A percentile compares a stretch with the other conserved stretches of the same genome.
Evolutionary conservation across 2,113 vertebrate genomes (phyloP).

Genomic region (Scomber colias): DNA sequence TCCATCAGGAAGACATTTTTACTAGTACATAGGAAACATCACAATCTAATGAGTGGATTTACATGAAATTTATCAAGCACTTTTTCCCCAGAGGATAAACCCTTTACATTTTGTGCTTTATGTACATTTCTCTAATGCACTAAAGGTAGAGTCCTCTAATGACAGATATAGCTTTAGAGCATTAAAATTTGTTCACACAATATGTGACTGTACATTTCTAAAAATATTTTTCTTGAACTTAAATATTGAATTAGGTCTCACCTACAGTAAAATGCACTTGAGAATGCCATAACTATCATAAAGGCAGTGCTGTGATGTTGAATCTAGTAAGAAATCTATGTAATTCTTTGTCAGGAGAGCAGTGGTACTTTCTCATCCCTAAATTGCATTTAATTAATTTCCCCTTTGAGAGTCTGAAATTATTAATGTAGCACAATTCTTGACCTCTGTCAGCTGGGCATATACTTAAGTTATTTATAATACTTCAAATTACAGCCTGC

Average conservation of each 20-base stretch:
- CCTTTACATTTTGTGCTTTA: background rate
- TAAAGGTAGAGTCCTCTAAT: no score
- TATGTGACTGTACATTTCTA: background rate
- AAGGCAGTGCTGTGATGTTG: background rate
- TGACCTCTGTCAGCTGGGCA: conserved; percentile 11
- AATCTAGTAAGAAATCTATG: conserved; percentile 7
- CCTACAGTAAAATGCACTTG: no score
- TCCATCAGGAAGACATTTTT: no score
- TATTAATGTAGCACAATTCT: conserved; percentile 22
- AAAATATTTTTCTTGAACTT: background rate
- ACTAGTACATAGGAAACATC: no score
- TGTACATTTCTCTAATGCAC: background rate
- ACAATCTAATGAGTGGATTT: background rate
- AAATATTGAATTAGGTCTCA: no score
- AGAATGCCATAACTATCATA: background rate
- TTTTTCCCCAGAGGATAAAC: background rate
- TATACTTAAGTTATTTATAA: conserved; percentile 39
- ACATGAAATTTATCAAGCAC: background rate
- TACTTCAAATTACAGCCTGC: conserved; percentile 19
- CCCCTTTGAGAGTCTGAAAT: conserved; percentile 7
- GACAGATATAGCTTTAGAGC: background rate
- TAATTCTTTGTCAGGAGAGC: background rate
- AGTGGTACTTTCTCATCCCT: conserved; percentile 10
- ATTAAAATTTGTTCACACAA: background rate
- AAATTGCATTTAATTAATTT: conserved; percentile 45